phyloP scores from a whole-genome alignment of 2,113 vertebrate genomes.

The Notothenia coriiceps region DNA sequence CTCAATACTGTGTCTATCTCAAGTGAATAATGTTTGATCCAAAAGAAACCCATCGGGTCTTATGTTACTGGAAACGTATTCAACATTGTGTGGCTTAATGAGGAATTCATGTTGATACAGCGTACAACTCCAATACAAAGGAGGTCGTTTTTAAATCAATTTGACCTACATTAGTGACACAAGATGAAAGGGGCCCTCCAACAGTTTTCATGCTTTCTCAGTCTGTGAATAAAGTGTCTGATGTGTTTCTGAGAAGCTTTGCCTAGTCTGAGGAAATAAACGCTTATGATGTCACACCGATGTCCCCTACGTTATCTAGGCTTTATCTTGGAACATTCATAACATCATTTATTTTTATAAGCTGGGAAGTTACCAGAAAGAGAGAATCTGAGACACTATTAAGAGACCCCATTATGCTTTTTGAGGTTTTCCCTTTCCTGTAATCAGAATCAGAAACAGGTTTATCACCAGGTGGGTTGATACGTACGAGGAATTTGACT shows the following conservation, averaged over 20 bases:
- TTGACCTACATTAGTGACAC: slow-evolving; percentile 16
- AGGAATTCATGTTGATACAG: background rate
- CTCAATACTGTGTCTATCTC: slow-evolving; percentile 21
- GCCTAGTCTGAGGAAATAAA: background rate
- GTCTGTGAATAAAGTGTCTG: background rate
- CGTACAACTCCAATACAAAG: background rate
- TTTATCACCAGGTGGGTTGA: no score
- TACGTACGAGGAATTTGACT: no score
- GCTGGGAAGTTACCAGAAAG: background rate
- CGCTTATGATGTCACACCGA: background rate
- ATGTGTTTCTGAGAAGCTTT: background rate
- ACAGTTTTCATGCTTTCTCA: background rate
- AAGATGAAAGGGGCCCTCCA: background rate
- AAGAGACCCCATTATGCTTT: background rate
- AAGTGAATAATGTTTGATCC: slow-evolving; percentile 30
- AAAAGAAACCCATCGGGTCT: slow-evolving; percentile 4
- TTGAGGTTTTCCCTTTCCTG: no score
- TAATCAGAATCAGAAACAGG: no score
- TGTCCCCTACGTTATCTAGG: background rate
- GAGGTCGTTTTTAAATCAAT: background rate
- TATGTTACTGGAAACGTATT: background rate
- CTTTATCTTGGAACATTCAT: background rate
- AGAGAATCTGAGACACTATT: background rate
- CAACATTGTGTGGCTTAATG: background rate
- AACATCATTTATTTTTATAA: background rate